phyloP scores from a whole-genome alignment of 2,888 invertebrate species.

The Allacma fusca region DNA sequence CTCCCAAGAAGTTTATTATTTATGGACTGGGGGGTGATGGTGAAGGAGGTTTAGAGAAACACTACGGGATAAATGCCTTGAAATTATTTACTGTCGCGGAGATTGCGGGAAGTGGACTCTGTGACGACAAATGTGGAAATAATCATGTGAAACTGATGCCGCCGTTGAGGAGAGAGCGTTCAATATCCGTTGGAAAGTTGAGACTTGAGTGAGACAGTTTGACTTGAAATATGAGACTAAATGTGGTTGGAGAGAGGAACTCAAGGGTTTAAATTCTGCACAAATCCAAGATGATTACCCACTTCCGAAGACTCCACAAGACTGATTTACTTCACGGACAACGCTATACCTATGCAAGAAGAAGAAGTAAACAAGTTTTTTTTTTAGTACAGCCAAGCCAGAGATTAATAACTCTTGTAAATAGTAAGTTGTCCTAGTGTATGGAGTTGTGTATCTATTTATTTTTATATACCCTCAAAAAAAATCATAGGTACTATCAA shows the following conservation, averaged over 20 bases:
- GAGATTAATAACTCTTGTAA: no score
- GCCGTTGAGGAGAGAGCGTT: neutral
- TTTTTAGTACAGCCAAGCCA: neutral
- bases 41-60: conserved; percentile 4
- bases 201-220: conserved; percentile 3
- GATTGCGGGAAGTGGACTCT: neutral
- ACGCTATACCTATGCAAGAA: neutral
- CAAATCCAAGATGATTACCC: conserved; percentile 12
- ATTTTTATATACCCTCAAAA: no score
- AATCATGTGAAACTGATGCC: conserved; percentile 1
- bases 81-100: neutral
- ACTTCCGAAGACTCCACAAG: neutral
- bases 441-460: no score
- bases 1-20: no score
- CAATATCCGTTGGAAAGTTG: neutral
- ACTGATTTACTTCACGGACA: neutral
- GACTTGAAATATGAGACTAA: conserved; percentile 8
- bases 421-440: no score
- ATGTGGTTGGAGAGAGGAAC: neutral
- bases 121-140: neutral
- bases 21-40: no score
- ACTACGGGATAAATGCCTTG: neutral
- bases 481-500: no score
- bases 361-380: neutral
- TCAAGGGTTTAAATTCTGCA: neutral